Evolutionary conservation across 2,113 vertebrate species (phyloP).

Genomic region (Fulmarus glacialis): DNA sequence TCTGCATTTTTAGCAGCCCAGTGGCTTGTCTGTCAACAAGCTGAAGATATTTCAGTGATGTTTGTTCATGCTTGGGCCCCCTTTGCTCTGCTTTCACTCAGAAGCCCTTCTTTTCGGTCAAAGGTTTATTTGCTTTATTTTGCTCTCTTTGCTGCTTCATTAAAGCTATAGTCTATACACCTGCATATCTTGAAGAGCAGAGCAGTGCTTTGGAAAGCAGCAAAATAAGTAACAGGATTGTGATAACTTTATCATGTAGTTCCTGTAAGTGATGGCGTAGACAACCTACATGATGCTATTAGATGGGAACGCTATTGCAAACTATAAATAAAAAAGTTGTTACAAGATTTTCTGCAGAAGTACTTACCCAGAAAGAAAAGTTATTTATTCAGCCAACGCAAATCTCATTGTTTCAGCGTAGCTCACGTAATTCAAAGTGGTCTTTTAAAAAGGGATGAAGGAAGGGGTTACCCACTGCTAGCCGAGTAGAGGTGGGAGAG

Average conservation of each 20-base stretch:
- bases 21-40: background rate
- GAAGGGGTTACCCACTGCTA: no score
- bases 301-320: background rate
- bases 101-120: no score
- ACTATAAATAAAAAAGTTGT: background rate
- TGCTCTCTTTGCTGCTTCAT: background rate
- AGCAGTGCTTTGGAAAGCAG: background rate
- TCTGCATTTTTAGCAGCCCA: background rate
- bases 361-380: background rate
- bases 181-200: background rate
- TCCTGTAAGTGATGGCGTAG: background rate
- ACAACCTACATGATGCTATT: rapidly evolving
- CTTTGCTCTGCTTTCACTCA: no score
- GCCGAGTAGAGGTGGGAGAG: no score
- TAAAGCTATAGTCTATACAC: rapidly evolving
- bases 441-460: background rate
- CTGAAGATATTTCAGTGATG: background rate
- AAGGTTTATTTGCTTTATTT: background rate
- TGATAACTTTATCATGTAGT: background rate
- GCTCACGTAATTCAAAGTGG: no score
- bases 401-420: background rate
- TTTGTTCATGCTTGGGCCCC: no score
- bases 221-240: background rate
- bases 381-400: background rate
- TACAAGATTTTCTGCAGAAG: background rate